Conservation (phyloP, 1,140 invertebrate species). For the Sesamia nonagrioides region DNA sequence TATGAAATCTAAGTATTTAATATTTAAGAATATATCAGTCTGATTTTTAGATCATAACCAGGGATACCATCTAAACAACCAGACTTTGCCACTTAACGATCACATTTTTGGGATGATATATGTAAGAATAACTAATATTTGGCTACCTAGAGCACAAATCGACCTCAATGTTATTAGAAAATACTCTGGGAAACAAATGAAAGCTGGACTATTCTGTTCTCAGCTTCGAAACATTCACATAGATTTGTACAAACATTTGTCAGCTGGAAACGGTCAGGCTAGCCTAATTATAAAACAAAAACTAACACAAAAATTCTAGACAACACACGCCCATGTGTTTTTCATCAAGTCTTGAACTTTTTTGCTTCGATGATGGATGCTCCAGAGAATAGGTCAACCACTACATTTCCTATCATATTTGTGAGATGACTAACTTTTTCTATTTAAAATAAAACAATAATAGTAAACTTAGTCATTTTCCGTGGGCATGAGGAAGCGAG, state of each 20-base stretch:
- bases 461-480: constrained; percentile 20
- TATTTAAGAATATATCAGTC: too few relatives aligned
- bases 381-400: constrained; percentile 21
- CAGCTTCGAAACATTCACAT: neutral
- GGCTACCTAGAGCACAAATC: too few relatives aligned
- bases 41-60: too few relatives aligned
- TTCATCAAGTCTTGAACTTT: neutral
- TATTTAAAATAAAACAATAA: constrained; percentile 38
- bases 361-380: neutral
- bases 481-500: constrained; percentile 17
- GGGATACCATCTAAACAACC: neutral
- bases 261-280: neutral
- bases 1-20: too few relatives aligned
- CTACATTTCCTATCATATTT: constrained; percentile 17
- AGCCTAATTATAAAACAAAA: neutral
- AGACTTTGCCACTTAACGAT: too few relatives aligned
- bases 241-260: constrained; percentile 2
- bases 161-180: too few relatives aligned
- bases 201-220: too few relatives aligned
- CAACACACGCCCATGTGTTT: neutral
- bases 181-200: too few relatives aligned
- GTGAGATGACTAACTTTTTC: constrained; percentile 30
- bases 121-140: too few relatives aligned
- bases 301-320: neutral
- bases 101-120: too few relatives aligned